These are phyloP conservation scores for Cirrhinus mrigala DNA, from an alignment of 2,797 vertebrate genomes.

Conservation along the genomic window DNA sequence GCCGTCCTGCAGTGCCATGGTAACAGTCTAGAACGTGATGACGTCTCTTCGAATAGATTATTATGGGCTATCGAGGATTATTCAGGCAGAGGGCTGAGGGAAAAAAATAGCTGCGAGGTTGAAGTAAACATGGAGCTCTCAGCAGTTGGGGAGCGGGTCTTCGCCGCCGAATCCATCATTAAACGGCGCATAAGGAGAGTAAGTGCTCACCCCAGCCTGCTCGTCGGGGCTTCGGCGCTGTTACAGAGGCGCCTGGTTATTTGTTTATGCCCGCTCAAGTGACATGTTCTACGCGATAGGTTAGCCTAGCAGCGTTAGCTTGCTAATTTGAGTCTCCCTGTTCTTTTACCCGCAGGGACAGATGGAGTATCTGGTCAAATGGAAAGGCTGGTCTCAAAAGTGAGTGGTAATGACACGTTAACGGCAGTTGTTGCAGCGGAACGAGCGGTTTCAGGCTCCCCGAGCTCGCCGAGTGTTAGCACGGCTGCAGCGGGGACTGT, in stretches of 20 bases:
- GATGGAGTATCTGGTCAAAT: conserved; percentile 99
- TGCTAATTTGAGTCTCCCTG: conserved; percentile 52
- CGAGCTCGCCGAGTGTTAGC: conserved; percentile 40
- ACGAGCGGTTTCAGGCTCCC: not conserved
- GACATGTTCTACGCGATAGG: conserved; percentile 46
- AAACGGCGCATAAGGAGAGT: conserved; percentile 95
- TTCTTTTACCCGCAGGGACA: conserved; percentile 86
- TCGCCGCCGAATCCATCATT: conserved; percentile 96
- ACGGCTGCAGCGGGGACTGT: conserved; percentile 27
- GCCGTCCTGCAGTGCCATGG: conserved; percentile 81
- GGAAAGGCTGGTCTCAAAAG: conserved; percentile 99
- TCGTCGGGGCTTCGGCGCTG: conserved; percentile 50
- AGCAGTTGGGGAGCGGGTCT: conserved; percentile 95
- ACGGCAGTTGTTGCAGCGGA: not conserved
- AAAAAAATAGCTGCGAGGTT: conserved; percentile 68
- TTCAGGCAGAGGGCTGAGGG: conserved; percentile 72
- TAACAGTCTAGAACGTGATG: conserved; percentile 90
- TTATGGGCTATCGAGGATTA: conserved; percentile 92
- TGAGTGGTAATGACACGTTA: conserved; percentile 80
- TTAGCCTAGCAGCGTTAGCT: conserved; percentile 59
- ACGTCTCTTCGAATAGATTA: conserved; percentile 89
- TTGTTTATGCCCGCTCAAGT: conserved; percentile 59
- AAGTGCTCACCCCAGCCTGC: conserved; percentile 66
- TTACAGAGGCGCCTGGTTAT: conserved; percentile 61
- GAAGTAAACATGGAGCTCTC: conserved; percentile 95